phyloP scores from a whole-genome alignment of 2,113 vertebrate species.

The Syngnathus typhle region DNA sequence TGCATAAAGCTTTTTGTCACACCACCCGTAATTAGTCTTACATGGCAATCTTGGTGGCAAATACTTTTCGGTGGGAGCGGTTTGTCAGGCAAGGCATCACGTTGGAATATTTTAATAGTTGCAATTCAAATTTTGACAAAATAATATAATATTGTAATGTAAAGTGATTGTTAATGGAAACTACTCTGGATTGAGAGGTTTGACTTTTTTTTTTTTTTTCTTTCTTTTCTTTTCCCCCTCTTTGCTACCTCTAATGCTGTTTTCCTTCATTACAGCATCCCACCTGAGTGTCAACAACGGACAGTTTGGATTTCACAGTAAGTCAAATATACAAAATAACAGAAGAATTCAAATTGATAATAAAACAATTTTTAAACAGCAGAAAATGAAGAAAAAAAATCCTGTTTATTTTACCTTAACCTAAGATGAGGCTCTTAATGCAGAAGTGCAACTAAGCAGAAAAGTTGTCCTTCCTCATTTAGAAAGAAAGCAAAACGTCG shows the following conservation, averaged over 20 bases:
- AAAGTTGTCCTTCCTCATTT: neutral
- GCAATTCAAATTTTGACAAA: neutral
- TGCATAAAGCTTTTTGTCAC: neutral
- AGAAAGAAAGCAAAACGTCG: neutral
- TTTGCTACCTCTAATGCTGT: constrained; percentile 22
- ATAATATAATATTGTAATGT: neutral
- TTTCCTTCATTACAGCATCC: constrained; percentile 72
- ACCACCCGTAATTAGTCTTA: neutral
- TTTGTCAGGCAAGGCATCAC: neutral
- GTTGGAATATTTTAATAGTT: neutral
- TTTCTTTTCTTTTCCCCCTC: neutral
- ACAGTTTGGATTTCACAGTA: constrained; percentile 87
- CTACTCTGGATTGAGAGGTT: constrained; percentile 25
- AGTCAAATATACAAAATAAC: constrained; percentile 60
- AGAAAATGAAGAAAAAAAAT: no score
- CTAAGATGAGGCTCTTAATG: neutral
- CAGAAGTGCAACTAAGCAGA: neutral
- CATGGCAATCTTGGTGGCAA: neutral
- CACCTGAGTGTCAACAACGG: constrained; percentile 78
- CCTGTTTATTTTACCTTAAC: neutral
- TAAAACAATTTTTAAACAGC: no score
- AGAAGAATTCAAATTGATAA: neutral
- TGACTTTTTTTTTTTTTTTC: neutral
- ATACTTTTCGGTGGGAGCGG: neutral
- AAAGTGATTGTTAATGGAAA: neutral